Evolutionary conservation across 2,113 vertebrate genomes (phyloP).

Genomic region (Poeciliopsis prolifica): DNA sequence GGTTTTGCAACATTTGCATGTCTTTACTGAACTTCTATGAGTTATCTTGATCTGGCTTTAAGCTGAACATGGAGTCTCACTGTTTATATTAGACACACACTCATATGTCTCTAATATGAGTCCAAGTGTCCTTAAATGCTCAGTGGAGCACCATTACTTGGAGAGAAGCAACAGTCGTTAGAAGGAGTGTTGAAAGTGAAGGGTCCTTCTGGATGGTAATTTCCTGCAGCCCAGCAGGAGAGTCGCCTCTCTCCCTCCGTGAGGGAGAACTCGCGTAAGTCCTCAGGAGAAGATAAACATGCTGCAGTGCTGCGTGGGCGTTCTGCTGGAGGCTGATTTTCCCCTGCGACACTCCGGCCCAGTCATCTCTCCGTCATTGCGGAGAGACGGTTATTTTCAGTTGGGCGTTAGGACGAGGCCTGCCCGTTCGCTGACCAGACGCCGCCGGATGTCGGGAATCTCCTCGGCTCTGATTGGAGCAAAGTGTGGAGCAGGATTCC

Average conservation of each 20-base stretch:
- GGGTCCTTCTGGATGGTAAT: slow-evolving; percentile 6
- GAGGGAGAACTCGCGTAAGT: slow-evolving; percentile 34
- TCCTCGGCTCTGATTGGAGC: slow-evolving; percentile 5
- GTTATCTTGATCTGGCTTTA: not conserved
- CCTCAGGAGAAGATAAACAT: slow-evolving; percentile 41
- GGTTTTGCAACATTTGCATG: too few species aligned
- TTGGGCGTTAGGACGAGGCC: slow-evolving; percentile 8
- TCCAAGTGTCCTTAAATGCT: not conserved
- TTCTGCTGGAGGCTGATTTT: slow-evolving; percentile 53
- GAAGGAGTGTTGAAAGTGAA: slow-evolving; percentile 1
- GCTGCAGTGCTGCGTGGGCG: slow-evolving; percentile 56
- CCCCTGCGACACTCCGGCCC: slow-evolving; percentile 55
- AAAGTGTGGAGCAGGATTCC: slow-evolving; percentile 31
- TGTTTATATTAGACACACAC: not conserved
- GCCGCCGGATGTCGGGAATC: slow-evolving; percentile 34
- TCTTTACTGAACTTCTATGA: too few species aligned
- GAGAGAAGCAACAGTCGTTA: not conserved
- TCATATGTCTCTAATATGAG: not conserved
- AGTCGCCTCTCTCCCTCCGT: slow-evolving; percentile 2
- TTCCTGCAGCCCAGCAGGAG: slow-evolving; percentile 36
- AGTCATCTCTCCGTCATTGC: slow-evolving; percentile 58
- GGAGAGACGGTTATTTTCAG: slow-evolving; percentile 43
- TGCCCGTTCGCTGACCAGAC: too few species aligned
- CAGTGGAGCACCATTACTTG: not conserved
- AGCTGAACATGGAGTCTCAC: not conserved